Percentiles rank a stretch among this genome's conserved stretches.
phyloP scores from a whole-genome alignment of 2,888 invertebrate species.

The Lymantria dispar region DNA sequence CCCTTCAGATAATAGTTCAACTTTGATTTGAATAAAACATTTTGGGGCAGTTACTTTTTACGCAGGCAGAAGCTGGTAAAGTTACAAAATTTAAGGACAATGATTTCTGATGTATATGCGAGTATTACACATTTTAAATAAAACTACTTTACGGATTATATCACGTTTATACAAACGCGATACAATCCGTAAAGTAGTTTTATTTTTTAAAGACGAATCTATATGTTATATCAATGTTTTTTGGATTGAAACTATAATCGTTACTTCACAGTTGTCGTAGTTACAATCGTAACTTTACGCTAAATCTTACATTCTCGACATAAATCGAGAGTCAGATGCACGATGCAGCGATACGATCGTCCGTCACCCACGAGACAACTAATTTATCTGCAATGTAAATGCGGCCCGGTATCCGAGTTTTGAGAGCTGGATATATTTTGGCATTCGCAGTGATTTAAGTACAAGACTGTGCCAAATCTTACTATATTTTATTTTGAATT shows the following conservation, averaged over 20 bases:
- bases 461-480: slow-evolving; percentile 28
- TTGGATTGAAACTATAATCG: slow-evolving; percentile 4
- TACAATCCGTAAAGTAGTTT: too few relatives aligned
- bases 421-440: slow-evolving; percentile 52
- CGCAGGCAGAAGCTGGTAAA: too few relatives aligned
- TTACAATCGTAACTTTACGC: slow-evolving; percentile 40
- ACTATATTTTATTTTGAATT: slow-evolving; percentile 6
- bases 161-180: too few relatives aligned
- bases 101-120: too few relatives aligned
- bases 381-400: slow-evolving; percentile 66
- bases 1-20: too few relatives aligned
- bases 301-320: slow-evolving; percentile 42
- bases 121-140: too few relatives aligned
- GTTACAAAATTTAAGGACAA: too few relatives aligned
- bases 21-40: too few relatives aligned
- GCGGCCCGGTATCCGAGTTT: slow-evolving; percentile 46
- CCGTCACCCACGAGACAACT: slow-evolving; percentile 64
- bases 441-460: slow-evolving; percentile 22
- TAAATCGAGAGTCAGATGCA: slow-evolving; percentile 51
- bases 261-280: slow-evolving; percentile 27
- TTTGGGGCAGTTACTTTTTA: too few relatives aligned
- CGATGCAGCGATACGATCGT: slow-evolving; percentile 52
- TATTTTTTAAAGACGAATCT: too few relatives aligned
- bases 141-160: too few relatives aligned
- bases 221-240: slow-evolving; percentile 7